phyloP scores from a whole-genome alignment of 2,797 vertebrate species.

The Lemur catta region DNA sequence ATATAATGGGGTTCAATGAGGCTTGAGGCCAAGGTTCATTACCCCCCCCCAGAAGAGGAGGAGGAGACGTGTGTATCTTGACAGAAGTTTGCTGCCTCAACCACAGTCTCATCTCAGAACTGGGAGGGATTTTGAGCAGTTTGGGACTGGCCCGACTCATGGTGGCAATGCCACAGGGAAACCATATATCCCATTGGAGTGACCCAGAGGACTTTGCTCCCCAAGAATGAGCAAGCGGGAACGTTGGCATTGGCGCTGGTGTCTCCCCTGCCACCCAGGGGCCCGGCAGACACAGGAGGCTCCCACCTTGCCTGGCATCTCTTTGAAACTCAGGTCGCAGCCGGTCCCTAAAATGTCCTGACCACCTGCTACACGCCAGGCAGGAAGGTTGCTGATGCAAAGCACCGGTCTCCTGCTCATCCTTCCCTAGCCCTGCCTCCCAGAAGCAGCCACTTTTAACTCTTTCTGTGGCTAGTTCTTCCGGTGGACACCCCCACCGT shows the following conservation, averaged over 20 bases:
- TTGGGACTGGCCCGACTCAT: background rate
- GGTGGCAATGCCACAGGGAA: background rate
- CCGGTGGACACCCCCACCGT: accelerated
- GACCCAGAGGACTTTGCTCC: background rate
- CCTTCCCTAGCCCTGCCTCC: accelerated
- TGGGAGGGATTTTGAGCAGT: background rate
- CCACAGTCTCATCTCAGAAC: background rate
- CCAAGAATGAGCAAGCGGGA: background rate
- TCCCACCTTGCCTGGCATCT: background rate
- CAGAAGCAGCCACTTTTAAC: background rate
- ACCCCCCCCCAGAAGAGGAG: background rate
- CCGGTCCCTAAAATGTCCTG: background rate
- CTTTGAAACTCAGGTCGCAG: background rate
- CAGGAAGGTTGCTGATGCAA: background rate
- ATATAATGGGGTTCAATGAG: constrained; percentile 68
- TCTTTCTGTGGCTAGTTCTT: background rate
- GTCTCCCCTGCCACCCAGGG: accelerated
- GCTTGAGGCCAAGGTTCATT: constrained; percentile 67
- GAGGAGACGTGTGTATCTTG: background rate
- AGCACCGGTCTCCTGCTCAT: accelerated
- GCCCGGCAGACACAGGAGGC: background rate
- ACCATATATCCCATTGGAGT: accelerated
- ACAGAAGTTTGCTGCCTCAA: background rate
- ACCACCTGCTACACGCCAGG: background rate
- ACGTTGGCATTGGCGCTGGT: no score